A percentile compares a stretch with the other conserved stretches of the same genome.
These are phyloP conservation scores for Diplosoma virens DNA, from an alignment of 23 tunicate species.

Conservation along the genomic window DNA sequence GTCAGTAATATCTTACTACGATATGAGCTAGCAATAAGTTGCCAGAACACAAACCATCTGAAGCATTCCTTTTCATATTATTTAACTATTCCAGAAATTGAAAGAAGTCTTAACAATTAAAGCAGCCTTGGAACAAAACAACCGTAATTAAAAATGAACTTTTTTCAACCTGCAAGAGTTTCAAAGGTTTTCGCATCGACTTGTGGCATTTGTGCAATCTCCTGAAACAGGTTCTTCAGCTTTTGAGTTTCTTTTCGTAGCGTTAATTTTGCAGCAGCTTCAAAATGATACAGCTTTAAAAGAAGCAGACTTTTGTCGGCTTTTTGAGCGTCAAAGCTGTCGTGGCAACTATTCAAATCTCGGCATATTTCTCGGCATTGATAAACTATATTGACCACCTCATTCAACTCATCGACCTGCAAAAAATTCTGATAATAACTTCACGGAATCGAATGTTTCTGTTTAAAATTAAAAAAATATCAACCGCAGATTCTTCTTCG, in stretches of 20 bases:
- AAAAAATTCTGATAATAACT: not conserved
- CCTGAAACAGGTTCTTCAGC: conserved; percentile 30
- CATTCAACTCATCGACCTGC: conserved; percentile 23
- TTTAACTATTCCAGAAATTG: too few species aligned
- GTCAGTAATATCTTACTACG: too few species aligned
- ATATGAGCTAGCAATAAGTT: too few species aligned
- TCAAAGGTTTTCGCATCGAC: conserved; percentile 75
- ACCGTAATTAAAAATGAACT: too few species aligned
- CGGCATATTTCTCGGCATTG: conserved; percentile 42
- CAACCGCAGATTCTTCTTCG: too few species aligned
- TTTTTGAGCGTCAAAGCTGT: not conserved
- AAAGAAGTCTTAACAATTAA: too few species aligned
- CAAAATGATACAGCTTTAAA: conserved; percentile 50
- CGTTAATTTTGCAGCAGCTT: conserved; percentile 57
- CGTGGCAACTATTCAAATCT: conserved; percentile 5
- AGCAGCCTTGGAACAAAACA: too few species aligned
- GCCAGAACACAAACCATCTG: too few species aligned
- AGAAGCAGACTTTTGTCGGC: conserved; percentile 48
- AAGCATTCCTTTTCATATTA: too few species aligned
- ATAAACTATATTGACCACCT: conserved; percentile 25
- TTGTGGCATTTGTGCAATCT: conserved; percentile 16
- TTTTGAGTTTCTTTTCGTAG: conserved; percentile 2
- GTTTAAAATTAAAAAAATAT: too few species aligned
- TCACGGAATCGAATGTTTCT: too few species aligned
- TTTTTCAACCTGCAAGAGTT: conserved; percentile 78